Base-by-base conservation (phyloP, 1,140 invertebrate genomes). In the Formica selysi region DNA sequence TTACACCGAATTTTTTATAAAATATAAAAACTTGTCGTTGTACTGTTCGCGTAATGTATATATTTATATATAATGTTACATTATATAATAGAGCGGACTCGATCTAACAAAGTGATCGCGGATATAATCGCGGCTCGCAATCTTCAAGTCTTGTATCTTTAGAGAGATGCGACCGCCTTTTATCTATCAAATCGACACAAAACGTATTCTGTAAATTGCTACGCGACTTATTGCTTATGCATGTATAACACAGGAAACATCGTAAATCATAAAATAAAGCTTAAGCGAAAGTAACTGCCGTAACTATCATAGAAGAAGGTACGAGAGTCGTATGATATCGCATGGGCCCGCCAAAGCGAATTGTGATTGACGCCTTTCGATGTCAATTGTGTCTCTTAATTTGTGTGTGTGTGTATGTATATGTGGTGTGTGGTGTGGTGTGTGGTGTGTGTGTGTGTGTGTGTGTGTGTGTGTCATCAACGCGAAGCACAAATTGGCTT, bases 21-120 rank as follows among this genome's bases (percentile, higher is more conserved):
- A 91, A 91, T 87, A 90, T 91, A 88, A 91, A 91, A 90, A 91
- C 81, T 88, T 88, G 89, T 91, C 90, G 90, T 91, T 91, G 90
- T 91, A 91, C 90, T 91, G 87, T 86, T 91, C 62, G 67, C 70
- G 59, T 81, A 76, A 41, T 81, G 76, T 74, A 44, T 76, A 44
- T 71, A 51, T 65, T 41, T 59, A 62, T 70, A 29, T 73, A 80
- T 79, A 44, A 76, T 65, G 62, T 85, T 51, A 70, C 51, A 65
- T 59, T 68, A 59, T 81, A 71, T 71, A 59, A 57, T 38, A 80
- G 64, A 85, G 26, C 74, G 48, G 74, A 88, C 38, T 91, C 76
- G 78, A 88, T 88, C 74, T 74, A 85, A 81, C 68, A 86, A 91
- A 76, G 87, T 85, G 54, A 48, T 48, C 16, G 65, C 51, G 62